A percentile compares a stretch with the other conserved stretches of the same genome.
Conservation (phyloP, 92 coral and sea anemone genomes). For the Parazoanthus darwini region DNA sequence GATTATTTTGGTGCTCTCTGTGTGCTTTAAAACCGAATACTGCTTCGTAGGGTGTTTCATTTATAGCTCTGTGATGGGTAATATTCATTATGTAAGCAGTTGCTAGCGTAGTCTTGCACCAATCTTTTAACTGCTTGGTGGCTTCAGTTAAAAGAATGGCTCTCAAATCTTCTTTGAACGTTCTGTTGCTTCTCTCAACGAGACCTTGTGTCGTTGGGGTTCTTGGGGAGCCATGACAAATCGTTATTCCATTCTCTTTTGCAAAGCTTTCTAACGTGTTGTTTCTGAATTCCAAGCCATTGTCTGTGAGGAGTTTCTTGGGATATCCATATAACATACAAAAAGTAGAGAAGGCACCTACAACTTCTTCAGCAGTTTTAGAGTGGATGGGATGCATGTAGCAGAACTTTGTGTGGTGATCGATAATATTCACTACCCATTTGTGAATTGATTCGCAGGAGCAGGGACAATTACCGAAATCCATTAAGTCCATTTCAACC, state of each 20-base stretch:
- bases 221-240: slow-evolving; percentile 34
- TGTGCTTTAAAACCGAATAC: slow-evolving; percentile 3
- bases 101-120: neutral
- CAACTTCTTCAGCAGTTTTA: slow-evolving; percentile 37
- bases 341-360: slow-evolving; percentile 17
- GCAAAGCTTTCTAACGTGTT: slow-evolving; percentile 1
- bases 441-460: slow-evolving; percentile 17
- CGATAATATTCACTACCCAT: slow-evolving; percentile 20
- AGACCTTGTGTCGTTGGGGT: slow-evolving; percentile 44
- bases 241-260: slow-evolving; percentile 34
- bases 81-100: slow-evolving; percentile 19
- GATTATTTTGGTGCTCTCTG: slow-evolving; percentile 20
- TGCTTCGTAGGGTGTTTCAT: slow-evolving; percentile 12
- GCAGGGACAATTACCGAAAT: slow-evolving; percentile 18
- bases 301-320: slow-evolving; percentile 23
- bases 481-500: slow-evolving; percentile 36
- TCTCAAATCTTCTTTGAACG: slow-evolving; percentile 44
- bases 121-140: slow-evolving; percentile 26
- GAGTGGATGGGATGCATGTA: slow-evolving; percentile 7
- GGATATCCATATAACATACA: slow-evolving; percentile 42
- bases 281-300: slow-evolving; percentile 41
- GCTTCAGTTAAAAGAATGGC: slow-evolving; percentile 19
- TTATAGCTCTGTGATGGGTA: slow-evolving; percentile 16
- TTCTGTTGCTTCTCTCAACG: slow-evolving; percentile 41
- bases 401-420: slow-evolving; percentile 42